A percentile compares a stretch with the other conserved stretches of the same genome.
phyloP scores from a whole-genome alignment of 2,888 invertebrate species.

The Platerodrilus igneus region DNA sequence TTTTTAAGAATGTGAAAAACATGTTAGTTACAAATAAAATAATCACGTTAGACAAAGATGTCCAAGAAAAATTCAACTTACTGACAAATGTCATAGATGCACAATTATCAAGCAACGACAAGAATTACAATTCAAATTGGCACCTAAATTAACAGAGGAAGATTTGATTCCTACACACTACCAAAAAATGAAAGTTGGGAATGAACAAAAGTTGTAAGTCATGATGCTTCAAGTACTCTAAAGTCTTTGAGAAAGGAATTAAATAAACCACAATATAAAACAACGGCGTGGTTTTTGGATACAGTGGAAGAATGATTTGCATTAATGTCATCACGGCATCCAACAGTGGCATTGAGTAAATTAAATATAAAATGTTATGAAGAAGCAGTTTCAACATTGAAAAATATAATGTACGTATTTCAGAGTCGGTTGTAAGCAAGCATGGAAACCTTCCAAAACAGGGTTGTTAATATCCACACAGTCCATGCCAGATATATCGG shows the following conservation, averaged over 20 bases:
- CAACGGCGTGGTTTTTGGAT: slow-evolving; percentile 2
- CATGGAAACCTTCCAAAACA: neutral
- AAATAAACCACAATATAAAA: neutral
- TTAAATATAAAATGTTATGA: neutral
- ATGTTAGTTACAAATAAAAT: slow-evolving; percentile 7
- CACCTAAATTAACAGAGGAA: no score
- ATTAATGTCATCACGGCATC: slow-evolving; percentile 8
- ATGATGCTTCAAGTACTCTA: no score
- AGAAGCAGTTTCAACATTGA: neutral
- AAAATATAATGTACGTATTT: neutral
- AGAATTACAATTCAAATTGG: no score
- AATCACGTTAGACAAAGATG: neutral
- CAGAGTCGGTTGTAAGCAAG: neutral
- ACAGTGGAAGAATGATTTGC: slow-evolving; percentile 3
- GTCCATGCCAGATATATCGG: slow-evolving; percentile 1
- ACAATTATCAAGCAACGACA: no score
- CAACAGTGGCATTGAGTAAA: slow-evolving; percentile 1
- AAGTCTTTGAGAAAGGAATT: slow-evolving; percentile 8
- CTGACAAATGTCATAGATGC: neutral
- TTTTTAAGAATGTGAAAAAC: slow-evolving; percentile 6
- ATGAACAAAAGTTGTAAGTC: no score
- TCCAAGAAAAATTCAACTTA: neutral
- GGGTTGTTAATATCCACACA: neutral
- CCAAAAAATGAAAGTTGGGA: no score
- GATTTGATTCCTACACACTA: no score